Base-by-base conservation (phyloP, 1,140 invertebrate genomes). In the Bombus confusus region DNA sequence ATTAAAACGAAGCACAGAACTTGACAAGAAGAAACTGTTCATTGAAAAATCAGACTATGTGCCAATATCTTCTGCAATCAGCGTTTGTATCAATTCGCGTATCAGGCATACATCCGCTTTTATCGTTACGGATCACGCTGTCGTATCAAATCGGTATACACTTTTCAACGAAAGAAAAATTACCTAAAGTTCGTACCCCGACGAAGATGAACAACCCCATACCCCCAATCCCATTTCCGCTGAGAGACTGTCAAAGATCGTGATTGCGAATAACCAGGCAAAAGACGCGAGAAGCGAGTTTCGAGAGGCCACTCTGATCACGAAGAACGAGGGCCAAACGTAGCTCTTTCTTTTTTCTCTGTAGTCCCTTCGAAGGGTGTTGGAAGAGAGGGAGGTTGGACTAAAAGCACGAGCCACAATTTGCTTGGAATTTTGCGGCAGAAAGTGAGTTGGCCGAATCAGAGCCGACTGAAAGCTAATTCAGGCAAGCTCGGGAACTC, bases 391-490 rank as follows among this genome's bases (percentile, higher is more conserved):
- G 77, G 64, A 25, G 31, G 41, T 9, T 3, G n/a, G 34, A 13
- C 18, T 52, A 52, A 71, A 69, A 71, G 64, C 77, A 34, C 43
- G 43, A 22, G 43, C 43, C 25, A 8, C 52, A 74, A 62, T 73
- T 75, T 37, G 31, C 39, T 75, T 22, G 37, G 64, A 74, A 82
- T 74, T 74, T 74, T 18, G 10, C 71, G n/a, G 71, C 31, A 28
- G 47, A 13, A 84, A 72, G 34, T 31, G 66, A 72, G 68, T 73
- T 43, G 3, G 25, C 34, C 77, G 86, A 86, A 62, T 80, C 47
- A 39, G 25, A 31, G 22, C 18, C 28, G 68, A 71, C 43, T 37
- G 47, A 81, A 64, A 76, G 64, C 47, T 79, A 82, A 85, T 87
- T 72, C 62, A 52, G 47, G 41, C 66, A 15, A n/a, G 25, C 37